A percentile compares a stretch with the other conserved stretches of the same genome.
phyloP scores from a whole-genome alignment of 2,797 vertebrate species.

The Brachymystax lenok region DNA sequence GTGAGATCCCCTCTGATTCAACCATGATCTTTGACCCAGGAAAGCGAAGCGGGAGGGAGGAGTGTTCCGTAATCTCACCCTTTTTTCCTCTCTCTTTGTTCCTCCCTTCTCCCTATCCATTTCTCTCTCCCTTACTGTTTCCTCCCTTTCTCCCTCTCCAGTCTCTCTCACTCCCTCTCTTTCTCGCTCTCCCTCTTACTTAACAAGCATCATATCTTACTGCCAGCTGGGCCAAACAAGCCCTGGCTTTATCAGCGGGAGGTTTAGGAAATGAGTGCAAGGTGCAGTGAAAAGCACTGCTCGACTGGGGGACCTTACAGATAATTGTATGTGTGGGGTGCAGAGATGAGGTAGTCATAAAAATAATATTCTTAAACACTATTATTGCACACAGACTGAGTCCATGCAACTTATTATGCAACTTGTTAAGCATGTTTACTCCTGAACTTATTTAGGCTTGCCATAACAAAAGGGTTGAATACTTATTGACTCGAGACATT shows the following conservation, averaged over 20 bases:
- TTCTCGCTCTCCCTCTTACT: not conserved
- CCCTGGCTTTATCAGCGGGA: not conserved
- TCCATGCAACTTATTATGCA: no score
- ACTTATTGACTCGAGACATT: no score
- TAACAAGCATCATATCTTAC: not conserved
- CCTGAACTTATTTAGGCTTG: no score
- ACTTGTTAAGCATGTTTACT: not conserved
- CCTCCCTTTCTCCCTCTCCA: no score
- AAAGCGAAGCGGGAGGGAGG: slow-evolving; percentile 39
- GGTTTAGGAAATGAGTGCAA: slow-evolving; percentile 31
- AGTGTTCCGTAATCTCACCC: slow-evolving; percentile 12
- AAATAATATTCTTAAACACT: no score
- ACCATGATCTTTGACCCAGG: slow-evolving; percentile 54
- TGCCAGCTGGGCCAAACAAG: not conserved
- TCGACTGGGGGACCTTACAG: no score
- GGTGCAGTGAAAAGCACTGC: slow-evolving; percentile 14
- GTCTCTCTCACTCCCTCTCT: not conserved
- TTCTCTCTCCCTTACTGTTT: not conserved
- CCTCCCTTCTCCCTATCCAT: not conserved
- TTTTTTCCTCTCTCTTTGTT: slow-evolving; percentile 37
- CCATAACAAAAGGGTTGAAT: no score
- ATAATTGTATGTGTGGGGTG: no score
- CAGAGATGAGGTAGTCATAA: no score
- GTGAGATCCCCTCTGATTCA: slow-evolving; percentile 42
- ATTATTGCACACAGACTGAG: no score